A percentile compares a stretch with the other conserved stretches of the same genome.
Conservation (phyloP, 2,797 vertebrate genomes). For the Merluccius polli region DNA sequence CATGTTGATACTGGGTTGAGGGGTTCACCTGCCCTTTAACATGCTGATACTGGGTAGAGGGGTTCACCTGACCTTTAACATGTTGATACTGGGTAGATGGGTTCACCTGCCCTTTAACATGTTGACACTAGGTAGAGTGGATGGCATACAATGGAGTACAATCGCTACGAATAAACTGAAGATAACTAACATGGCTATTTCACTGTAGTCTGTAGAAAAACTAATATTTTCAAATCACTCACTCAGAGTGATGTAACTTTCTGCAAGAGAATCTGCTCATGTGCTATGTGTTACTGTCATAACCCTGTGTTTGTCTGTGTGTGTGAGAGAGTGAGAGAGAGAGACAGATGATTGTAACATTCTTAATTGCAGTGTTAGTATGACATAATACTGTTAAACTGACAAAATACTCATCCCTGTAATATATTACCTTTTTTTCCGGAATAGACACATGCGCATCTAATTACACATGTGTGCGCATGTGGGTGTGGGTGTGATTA, state of each 20-base stretch:
- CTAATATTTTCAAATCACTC: conserved; percentile 23
- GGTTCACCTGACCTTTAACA: too few relatives aligned
- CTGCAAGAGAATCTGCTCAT: conserved; percentile 37
- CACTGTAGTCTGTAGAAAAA: conserved; percentile 13
- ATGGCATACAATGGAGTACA: background rate
- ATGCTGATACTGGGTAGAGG: background rate
- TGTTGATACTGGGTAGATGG: too few relatives aligned
- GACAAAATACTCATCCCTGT: background rate
- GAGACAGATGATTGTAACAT: background rate
- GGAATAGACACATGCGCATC: background rate
- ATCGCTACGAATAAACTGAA: background rate
- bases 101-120: too few relatives aligned
- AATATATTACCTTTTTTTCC: background rate
- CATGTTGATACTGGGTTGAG: too few relatives aligned
- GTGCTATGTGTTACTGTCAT: conserved; percentile 28
- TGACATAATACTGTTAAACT: background rate
- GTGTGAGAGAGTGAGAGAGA: too few relatives aligned
- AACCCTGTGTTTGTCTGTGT: conserved; percentile 16
- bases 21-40: too few relatives aligned
- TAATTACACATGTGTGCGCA: too few relatives aligned
- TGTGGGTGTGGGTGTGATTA: too few relatives aligned
- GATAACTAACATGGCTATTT: background rate
- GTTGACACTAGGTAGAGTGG: background rate
- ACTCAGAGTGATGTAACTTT: conserved; percentile 39
- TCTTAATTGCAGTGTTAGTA: background rate